Evolutionary conservation across 2,888 invertebrate species (phyloP).

Genomic region (Athalia rosae): DNA sequence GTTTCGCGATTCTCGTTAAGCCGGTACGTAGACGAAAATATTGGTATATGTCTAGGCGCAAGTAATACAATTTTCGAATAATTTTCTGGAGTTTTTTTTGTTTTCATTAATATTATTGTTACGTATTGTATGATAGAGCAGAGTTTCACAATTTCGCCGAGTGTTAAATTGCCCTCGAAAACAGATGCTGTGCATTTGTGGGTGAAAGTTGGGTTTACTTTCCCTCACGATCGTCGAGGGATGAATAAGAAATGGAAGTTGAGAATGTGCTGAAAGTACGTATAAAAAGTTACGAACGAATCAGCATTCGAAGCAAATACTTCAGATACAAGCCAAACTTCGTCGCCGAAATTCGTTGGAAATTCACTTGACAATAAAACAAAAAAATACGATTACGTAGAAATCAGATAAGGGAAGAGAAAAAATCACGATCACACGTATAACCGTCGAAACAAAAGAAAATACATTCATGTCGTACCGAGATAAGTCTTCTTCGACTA

Average conservation of each 20-base stretch:
- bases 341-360: background rate
- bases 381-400: slow-evolving; percentile 11
- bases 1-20: background rate
- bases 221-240: slow-evolving; percentile 27
- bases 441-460: slow-evolving; percentile 6
- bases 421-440: background rate
- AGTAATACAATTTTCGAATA: background rate
- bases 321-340: slow-evolving; percentile 8
- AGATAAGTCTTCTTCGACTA: background rate
- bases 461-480: background rate
- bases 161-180: slow-evolving; percentile 25
- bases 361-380: slow-evolving; percentile 15
- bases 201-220: slow-evolving; percentile 9
- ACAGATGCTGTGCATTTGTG: background rate
- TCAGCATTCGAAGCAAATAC: slow-evolving; percentile 25
- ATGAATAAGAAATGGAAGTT: slow-evolving; percentile 39
- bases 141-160: background rate
- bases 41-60: background rate
- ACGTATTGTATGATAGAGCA: background rate
- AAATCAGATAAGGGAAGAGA: background rate
- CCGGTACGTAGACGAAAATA: background rate
- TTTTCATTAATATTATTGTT: background rate
- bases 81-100: background rate
- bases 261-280: slow-evolving; percentile 17
- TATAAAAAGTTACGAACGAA: slow-evolving; percentile 35